Evolutionary conservation across 2,888 invertebrate species (phyloP), one percentile per base, ranked within the genome.

Genomic region (Chymomyza amoena): DNA sequence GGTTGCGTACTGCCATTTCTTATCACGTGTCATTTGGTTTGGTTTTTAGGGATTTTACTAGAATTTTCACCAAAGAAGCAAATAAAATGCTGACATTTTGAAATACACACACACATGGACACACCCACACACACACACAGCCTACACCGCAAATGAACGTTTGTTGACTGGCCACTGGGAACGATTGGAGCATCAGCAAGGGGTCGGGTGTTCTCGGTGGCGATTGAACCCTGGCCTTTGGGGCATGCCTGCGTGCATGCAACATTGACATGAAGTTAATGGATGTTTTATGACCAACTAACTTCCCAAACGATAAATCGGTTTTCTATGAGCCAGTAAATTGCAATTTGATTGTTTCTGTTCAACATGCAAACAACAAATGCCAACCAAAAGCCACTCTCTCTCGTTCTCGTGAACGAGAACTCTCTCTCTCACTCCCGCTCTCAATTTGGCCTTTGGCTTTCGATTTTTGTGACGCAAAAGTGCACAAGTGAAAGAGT

Each of bases 261-360:
- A 79, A 76, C 84, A 84, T 87, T 84, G 84, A 87, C 84, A 84
- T 88, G 88, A 88, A 84, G 84, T 84, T 84, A 84, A 84, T 84
- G 84, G 84, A 87, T 84, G 88, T 84, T 84, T 84, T 84, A 88
- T 84, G 88, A 88, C 88, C 88, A 80, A 87, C 88, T 84, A 88
- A 88, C 88, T 84, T 87, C 77, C 78, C 85, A 82, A 73, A 85
- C 84, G 87, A 84, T 88, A 88, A 84, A 88, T 84, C 89, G 88
- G 79, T 88, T 84, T 84, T 87, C 84, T 85, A 84, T 84, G 88
- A 88, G 88, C 75, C 78, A 84, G 80, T 87, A 84, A 84, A 84
- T 84, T 88, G 88, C 88, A 80, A 88, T 88, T 84, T 84, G 84
- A 84, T 84, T 84, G 84, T 84, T 84, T 88, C 84, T 88, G 88